Conservation (phyloP, 2,797 vertebrate species). For the Nyctalus aviator region DNA sequence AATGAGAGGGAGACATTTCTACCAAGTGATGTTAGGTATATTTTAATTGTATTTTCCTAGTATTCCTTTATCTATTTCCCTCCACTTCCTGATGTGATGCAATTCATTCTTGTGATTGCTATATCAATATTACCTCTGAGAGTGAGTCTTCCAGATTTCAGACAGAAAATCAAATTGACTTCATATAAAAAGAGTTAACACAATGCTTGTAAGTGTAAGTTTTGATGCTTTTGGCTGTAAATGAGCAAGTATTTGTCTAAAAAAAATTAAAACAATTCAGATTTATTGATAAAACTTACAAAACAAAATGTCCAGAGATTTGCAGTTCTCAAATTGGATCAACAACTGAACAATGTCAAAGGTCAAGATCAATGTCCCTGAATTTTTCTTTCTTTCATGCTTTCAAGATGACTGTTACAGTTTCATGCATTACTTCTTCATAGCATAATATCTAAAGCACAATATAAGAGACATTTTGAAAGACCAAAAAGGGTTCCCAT, state of each 20-base stretch:
- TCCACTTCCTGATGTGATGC: not conserved
- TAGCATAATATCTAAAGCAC: not conserved
- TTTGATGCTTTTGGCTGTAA: not conserved
- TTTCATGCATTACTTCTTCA: not conserved
- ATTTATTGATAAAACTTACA: conserved; percentile 39
- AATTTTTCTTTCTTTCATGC: conserved; percentile 17
- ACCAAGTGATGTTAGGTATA: not conserved
- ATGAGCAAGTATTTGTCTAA: not conserved
- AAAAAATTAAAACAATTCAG: conserved; percentile 5
- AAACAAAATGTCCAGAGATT: not conserved
- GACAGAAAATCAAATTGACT: not conserved
- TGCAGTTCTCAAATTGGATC: not conserved
- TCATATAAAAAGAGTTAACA: not conserved
- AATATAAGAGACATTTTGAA: not conserved
- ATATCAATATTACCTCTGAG: not conserved
- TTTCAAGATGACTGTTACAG: not conserved
- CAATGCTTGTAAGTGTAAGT: not conserved
- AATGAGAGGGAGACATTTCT: not conserved
- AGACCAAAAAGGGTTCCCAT: not conserved
- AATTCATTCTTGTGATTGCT: not conserved
- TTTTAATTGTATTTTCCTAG: not conserved
- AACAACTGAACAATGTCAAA: not conserved
- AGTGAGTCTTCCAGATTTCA: conserved; percentile 27
- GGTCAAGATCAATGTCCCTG: not conserved
- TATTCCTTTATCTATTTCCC: not conserved